Evolutionary conservation across 2,113 vertebrate species (phyloP).

Genomic region (Euleptes europaea): DNA sequence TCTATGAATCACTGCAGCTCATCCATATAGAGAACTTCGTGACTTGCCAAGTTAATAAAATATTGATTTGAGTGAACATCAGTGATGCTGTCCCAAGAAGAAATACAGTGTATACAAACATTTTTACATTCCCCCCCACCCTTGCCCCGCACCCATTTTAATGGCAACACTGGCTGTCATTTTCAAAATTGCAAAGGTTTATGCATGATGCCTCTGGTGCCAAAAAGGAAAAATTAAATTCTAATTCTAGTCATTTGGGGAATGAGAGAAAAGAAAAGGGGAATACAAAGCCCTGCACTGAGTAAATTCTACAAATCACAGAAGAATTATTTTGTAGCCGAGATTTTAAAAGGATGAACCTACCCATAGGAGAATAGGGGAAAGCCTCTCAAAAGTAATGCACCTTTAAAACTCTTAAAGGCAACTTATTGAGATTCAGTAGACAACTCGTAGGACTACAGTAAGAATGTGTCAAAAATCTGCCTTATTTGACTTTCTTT

Average conservation of each 20-base stretch:
- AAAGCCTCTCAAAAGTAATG: neutral
- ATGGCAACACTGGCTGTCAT: neutral
- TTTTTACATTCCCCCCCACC: neutral
- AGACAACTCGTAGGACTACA: neutral
- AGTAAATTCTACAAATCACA: neutral
- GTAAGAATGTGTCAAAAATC: neutral
- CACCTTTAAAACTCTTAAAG: neutral
- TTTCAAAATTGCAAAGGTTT: neutral
- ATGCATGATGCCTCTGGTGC: neutral
- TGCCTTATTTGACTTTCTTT: no score
- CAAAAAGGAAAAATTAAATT: neutral
- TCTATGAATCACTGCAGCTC: constrained; percentile 5
- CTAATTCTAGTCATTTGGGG: neutral
- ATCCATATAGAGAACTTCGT: constrained; percentile 11
- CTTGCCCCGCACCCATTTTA: neutral
- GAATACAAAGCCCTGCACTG: constrained; percentile 10
- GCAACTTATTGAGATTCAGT: neutral
- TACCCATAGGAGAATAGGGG: neutral
- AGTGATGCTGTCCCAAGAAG: constrained; percentile 25
- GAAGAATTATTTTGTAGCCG: neutral
- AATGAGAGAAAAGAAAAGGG: constrained; percentile 5
- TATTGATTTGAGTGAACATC: constrained; percentile 46
- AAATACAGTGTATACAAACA: constrained; percentile 1
- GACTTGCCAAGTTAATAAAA: constrained; percentile 49
- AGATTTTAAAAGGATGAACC: neutral